A percentile compares a stretch with the other conserved stretches of the same genome.
These are phyloP conservation scores for Stercorarius parasiticus DNA, from an alignment of 2,113 vertebrate species.

Conservation along the genomic window DNA sequence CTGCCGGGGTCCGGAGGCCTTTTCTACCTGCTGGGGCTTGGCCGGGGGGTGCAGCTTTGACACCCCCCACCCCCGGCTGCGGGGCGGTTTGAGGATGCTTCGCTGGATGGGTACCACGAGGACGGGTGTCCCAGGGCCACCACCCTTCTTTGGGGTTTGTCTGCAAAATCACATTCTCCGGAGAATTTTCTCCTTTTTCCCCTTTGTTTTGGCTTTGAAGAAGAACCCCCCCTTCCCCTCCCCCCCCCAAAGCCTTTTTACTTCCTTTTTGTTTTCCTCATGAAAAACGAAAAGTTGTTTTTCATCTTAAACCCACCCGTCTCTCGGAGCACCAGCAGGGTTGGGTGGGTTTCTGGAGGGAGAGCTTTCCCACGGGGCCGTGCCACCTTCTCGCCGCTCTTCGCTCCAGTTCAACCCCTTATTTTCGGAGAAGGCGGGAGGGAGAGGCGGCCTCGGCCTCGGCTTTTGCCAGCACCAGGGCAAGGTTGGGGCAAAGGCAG, in stretches of 20 bases:
- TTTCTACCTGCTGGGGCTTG: neutral
- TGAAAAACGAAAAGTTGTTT: rapidly evolving
- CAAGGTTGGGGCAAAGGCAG: neutral
- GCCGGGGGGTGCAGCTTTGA: neutral
- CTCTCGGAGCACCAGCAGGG: neutral
- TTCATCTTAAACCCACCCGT: neutral
- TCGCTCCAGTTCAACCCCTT: rapidly evolving
- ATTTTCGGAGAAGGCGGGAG: neutral
- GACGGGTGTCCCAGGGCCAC: rapidly evolving
- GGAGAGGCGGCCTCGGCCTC: rapidly evolving
- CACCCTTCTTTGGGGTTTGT: rapidly evolving
- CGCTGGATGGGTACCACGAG: rapidly evolving
- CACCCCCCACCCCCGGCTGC: no score
- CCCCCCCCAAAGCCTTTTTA: rapidly evolving
- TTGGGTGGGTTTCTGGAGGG: neutral
- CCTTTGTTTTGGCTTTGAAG: neutral
- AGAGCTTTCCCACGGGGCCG: neutral
- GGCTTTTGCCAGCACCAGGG: neutral
- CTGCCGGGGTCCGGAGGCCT: neutral
- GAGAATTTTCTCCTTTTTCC: neutral
- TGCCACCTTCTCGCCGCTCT: rapidly evolving
- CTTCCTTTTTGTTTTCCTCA: neutral
- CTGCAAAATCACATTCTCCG: neutral
- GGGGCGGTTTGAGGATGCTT: neutral
- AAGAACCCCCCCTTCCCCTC: neutral